A percentile compares a stretch with the other conserved stretches of the same genome.
phyloP scores from a whole-genome alignment of 2,888 invertebrate genomes.

The Diabrotica balteata region DNA sequence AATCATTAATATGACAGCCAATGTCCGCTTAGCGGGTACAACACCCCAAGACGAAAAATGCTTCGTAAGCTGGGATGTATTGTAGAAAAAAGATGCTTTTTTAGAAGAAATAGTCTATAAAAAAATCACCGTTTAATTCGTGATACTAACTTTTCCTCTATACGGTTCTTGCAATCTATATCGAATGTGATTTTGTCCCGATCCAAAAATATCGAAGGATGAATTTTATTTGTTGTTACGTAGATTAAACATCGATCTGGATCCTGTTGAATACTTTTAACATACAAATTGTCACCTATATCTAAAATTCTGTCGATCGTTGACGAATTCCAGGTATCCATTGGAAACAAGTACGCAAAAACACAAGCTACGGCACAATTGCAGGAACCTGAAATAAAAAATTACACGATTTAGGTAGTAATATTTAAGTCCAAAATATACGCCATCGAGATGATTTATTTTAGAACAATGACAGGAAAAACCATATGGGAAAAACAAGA shows the following conservation, averaged over 20 bases:
- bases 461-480: too few species aligned
- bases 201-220: constrained; percentile 48
- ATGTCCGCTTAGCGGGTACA: too few species aligned
- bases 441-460: too few species aligned
- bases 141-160: constrained; percentile 25
- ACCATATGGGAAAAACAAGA: too few species aligned
- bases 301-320: constrained; percentile 64
- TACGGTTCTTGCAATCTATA: constrained; percentile 43
- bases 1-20: too few species aligned
- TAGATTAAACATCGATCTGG: constrained; percentile 41
- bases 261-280: constrained; percentile 45
- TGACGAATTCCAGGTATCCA: constrained; percentile 65
- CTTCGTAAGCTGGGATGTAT: too few species aligned
- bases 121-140: too few species aligned
- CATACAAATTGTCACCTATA: constrained; percentile 64
- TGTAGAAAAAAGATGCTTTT: neutral
- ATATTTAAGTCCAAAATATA: too few species aligned
- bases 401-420: too few species aligned
- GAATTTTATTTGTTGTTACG: constrained; percentile 48
- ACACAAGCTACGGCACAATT: constrained; percentile 67
- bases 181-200: constrained; percentile 48
- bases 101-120: neutral
- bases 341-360: constrained; percentile 64
- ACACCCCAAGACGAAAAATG: too few species aligned
- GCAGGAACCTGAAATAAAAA: constrained; percentile 57